phyloP scores from a whole-genome alignment of 2,888 invertebrate genomes.

The Galerucella pusilla region DNA sequence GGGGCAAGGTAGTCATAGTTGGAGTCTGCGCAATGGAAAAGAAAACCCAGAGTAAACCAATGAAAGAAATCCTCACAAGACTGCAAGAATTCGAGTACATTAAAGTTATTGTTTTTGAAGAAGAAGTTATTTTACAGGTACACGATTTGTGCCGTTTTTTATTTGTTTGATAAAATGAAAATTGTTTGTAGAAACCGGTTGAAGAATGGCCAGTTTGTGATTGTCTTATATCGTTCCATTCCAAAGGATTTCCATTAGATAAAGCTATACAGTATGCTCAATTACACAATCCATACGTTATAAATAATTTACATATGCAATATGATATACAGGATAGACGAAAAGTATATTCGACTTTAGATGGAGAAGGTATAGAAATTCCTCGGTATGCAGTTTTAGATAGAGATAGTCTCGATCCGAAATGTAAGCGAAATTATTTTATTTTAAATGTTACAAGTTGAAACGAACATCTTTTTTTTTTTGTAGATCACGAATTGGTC shows the following conservation, averaged over 20 bases:
- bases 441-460: neutral
- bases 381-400: conserved; percentile 97
- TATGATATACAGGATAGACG: conserved; percentile 96
- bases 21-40: conserved; percentile 99
- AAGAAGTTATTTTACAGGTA: conserved; percentile 94
- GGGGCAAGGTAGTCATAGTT: conserved; percentile 92
- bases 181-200: conserved; percentile 80
- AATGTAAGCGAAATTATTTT: conserved; percentile 71
- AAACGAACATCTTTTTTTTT: conserved; percentile 5
- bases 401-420: conserved; percentile 91
- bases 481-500: conserved; percentile 86
- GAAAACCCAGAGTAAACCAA: conserved; percentile 98
- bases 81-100: conserved; percentile 97
- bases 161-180: neutral
- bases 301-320: conserved; percentile 99
- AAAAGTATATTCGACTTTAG: conserved; percentile 94
- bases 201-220: conserved; percentile 99
- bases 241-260: conserved; percentile 97
- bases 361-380: conserved; percentile 95
- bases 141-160: conserved; percentile 8
- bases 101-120: conserved; percentile 93
- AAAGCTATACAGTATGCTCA: conserved; percentile 97
- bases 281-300: conserved; percentile 93
- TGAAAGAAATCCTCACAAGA: conserved; percentile 97
- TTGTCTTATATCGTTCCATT: conserved; percentile 98